Percentiles rank a stretch among this genome's conserved stretches.
These are phyloP conservation scores for Hypocryptadius cinnamomeus DNA, from an alignment of 2,113 vertebrate species.

Conservation along the genomic window DNA sequence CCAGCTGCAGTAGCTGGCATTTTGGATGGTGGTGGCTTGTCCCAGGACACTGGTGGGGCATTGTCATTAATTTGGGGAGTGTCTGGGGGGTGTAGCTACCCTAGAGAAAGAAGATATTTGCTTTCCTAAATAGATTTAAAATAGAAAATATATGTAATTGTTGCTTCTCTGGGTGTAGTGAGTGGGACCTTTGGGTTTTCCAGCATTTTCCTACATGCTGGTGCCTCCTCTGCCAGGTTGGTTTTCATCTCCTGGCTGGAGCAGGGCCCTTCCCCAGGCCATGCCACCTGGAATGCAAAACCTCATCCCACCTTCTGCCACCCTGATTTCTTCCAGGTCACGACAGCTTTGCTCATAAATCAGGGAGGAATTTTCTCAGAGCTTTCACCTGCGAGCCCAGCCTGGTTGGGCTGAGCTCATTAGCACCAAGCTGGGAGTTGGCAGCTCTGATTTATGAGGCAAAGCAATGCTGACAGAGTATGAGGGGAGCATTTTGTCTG, in stretches of 20 bases:
- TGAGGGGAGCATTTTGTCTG: not conserved
- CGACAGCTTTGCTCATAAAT: not conserved
- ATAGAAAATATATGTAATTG: not conserved
- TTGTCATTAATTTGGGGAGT: not conserved
- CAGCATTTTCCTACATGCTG: not conserved
- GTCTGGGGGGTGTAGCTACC: not conserved
- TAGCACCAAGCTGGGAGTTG: not conserved
- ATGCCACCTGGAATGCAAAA: not conserved
- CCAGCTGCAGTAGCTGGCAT: not conserved
- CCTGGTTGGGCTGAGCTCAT: not conserved
- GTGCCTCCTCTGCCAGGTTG: not conserved
- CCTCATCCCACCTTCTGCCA: not conserved
- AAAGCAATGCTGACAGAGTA: not conserved
- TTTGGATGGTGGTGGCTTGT: not conserved
- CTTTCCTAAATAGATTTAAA: not conserved
- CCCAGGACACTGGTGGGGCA: not conserved
- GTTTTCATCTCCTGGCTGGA: not conserved
- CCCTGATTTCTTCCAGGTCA: not conserved
- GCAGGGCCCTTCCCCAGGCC: not conserved
- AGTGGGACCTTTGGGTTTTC: not conserved
- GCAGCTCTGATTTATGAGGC: conserved; percentile 33
- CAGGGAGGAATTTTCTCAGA: not conserved
- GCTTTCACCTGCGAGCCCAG: not conserved
- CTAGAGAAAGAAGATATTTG: not conserved
- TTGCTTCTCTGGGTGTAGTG: not conserved